Conservation (phyloP, 1,140 invertebrate species). For the Sitobion miscanthi region DNA sequence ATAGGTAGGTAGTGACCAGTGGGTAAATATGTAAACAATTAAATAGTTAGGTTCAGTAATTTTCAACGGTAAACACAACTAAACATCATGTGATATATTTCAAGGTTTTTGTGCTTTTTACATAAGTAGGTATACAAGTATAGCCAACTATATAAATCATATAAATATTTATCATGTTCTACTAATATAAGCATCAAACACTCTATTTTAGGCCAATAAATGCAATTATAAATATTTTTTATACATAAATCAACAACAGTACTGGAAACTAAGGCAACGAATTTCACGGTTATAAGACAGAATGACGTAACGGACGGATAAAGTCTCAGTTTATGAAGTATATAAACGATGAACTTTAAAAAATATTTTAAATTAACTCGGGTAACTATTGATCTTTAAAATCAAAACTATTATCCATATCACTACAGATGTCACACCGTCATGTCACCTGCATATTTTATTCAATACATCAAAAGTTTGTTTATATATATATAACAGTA, state of each 20-base stretch:
- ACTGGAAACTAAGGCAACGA: background rate
- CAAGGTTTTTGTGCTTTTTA: background rate
- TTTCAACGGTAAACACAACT: background rate
- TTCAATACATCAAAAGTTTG: background rate
- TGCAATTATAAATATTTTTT: background rate
- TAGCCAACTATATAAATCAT: background rate
- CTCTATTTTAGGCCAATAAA: background rate
- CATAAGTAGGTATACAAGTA: no score
- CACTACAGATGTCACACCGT: background rate
- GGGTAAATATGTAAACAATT: background rate
- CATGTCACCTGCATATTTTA: background rate
- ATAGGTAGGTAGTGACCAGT: no score
- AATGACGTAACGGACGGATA: background rate
- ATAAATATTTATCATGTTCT: background rate
- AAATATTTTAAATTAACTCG: background rate
- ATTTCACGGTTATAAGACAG: background rate
- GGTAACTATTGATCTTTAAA: background rate
- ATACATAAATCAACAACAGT: background rate
- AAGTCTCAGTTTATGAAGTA: background rate
- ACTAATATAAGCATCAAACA: background rate
- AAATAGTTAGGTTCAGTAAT: background rate
- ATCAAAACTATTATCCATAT: background rate
- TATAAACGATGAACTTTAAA: background rate
- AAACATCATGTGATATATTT: background rate
- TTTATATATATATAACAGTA: background rate